phyloP scores from a whole-genome alignment of 23 tunicate genomes.

The Ascidia mentula region DNA sequence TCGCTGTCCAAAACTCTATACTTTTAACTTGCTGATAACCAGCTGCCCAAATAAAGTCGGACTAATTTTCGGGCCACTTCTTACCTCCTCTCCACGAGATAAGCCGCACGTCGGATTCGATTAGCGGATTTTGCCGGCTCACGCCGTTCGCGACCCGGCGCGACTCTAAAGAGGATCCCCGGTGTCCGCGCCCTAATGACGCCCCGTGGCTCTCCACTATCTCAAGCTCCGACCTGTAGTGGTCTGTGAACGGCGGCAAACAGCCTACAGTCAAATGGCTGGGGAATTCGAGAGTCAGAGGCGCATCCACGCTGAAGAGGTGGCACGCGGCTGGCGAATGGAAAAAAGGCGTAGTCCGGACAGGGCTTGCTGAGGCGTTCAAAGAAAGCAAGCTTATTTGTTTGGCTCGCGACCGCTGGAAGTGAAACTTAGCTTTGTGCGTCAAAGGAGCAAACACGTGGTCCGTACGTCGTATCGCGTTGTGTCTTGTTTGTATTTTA shows the following conservation, averaged over 20 bases:
- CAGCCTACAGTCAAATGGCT: not conserved
- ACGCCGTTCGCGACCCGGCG: not conserved
- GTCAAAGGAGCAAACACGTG: no score
- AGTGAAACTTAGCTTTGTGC: not conserved
- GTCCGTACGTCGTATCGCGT: no score
- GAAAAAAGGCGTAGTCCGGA: not conserved
- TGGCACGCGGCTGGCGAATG: not conserved
- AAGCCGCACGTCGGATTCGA: not conserved
- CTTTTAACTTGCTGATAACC: no score
- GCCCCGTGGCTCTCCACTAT: not conserved
- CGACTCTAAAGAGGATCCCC: not conserved
- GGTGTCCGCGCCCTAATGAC: not conserved
- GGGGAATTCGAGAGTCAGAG: not conserved
- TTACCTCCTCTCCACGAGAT: not conserved
- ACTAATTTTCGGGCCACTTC: not conserved
- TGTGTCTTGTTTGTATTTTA: no score
- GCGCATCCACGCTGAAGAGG: not conserved
- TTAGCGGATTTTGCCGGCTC: not conserved
- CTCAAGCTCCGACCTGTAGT: not conserved
- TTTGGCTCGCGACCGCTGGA: not conserved
- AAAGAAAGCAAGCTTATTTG: not conserved
- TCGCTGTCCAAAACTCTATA: no score
- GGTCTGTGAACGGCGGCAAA: not conserved
- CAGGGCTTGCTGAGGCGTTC: not conserved
- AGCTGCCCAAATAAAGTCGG: no score